phyloP scores from a whole-genome alignment of 2,113 vertebrate species.

The Bos indicus region DNA sequence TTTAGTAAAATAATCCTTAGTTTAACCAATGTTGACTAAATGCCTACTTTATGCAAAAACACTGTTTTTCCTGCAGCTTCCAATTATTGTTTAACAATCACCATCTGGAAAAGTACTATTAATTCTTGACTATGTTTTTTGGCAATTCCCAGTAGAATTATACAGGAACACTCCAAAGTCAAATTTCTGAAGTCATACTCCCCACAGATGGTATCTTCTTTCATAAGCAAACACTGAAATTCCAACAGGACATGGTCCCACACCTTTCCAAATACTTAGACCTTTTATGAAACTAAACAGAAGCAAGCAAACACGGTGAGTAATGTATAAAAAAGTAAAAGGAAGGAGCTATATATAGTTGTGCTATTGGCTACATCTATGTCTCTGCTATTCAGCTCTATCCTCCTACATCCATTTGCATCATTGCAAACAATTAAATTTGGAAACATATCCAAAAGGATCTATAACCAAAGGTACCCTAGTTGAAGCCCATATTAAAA shows the following conservation, averaged over 20 bases:
- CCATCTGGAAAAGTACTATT: slow-evolving; percentile 2
- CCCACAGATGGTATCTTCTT: background rate
- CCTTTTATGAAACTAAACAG: slow-evolving; percentile 5
- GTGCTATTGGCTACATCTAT: background rate
- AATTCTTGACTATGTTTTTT: background rate
- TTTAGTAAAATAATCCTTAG: background rate
- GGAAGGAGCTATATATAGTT: background rate
- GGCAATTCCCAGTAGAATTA: background rate
- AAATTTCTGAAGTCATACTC: slow-evolving; percentile 24
- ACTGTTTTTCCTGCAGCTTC: background rate
- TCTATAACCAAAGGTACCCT: background rate
- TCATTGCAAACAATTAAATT: background rate
- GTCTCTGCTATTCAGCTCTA: background rate
- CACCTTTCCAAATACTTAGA: background rate
- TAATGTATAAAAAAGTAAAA: background rate
- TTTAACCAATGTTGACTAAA: background rate
- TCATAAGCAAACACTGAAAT: background rate
- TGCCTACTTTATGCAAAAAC: background rate
- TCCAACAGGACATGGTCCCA: background rate
- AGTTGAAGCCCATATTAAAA: background rate
- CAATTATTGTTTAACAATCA: background rate
- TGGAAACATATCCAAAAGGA: slow-evolving; percentile 5
- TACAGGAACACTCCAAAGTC: slow-evolving; percentile 4
- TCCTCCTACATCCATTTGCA: background rate
- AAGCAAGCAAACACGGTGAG: background rate